phyloP scores from a whole-genome alignment of 2,113 vertebrate genomes.

The Coryphaenoides rupestris region DNA sequence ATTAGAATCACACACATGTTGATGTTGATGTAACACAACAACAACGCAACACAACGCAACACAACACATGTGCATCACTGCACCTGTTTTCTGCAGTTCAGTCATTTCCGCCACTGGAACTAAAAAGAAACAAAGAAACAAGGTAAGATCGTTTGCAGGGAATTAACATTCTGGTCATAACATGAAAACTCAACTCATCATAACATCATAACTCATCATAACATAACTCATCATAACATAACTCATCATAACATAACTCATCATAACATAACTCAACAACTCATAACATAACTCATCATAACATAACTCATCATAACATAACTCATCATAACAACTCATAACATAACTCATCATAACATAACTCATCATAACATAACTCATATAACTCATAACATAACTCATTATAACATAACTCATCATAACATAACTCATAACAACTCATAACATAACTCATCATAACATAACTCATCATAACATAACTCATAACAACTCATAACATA shows the following conservation, averaged over 20 bases:
- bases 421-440: background rate
- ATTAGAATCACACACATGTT: no score
- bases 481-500: background rate
- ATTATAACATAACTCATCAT: background rate
- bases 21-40: no score
- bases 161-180: background rate
- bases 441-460: background rate
- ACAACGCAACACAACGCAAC: no score
- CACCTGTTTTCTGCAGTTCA: slow-evolving; percentile 60
- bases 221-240: background rate
- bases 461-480: background rate
- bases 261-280: no score
- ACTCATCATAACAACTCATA: background rate
- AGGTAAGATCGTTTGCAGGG: background rate
- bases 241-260: background rate
- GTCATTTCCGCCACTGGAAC: slow-evolving; percentile 35
- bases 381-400: background rate
- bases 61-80: no score
- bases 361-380: background rate
- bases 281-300: background rate
- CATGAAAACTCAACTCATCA: background rate
- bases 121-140: background rate
- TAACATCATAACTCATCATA: background rate
- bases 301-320: background rate
- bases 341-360: background rate